Evolutionary conservation across 1,140 invertebrate species (phyloP), one percentile per base, ranked within the genome.

Genomic region (Trichonephila inaurata): DNA sequence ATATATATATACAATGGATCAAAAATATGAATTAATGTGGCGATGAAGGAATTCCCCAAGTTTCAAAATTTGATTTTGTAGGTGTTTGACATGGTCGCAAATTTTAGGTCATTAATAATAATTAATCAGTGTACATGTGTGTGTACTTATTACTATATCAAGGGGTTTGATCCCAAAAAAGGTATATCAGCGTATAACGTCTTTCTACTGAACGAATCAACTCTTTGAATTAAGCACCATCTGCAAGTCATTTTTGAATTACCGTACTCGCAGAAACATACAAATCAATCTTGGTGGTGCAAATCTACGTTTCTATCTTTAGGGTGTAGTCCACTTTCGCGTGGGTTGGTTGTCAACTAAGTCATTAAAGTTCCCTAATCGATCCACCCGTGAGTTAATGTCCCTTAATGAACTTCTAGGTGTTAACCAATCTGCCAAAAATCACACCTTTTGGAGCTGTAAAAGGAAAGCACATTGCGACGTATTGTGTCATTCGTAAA

Each of bases 361-460:
- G 82, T 85, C 82, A 85, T 85, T 85, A 85, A 85, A 85, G 19
- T 16, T 58, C 82, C 44, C 82, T 85, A 85, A 85, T 85, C 44
- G 82, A 60, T n/a, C 82, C 44, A 85, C 82, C 44, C 82, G 44
- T 83, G 51, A 83, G 82, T 16, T 85, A 85, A 85, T 85, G 82
- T 85, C 58, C 82, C 82, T 85, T 85, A 85, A 85, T 85, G 82
- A 85, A 85, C 51, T 24, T 24, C 58, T 85, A 85, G 82, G 82
- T 85, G 82, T 85, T 85, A 85, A 85, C 82, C 82, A 60, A n/a
- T 85, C 82, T n/a, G 82, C 82, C 21, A 85, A 58, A 85, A 58
- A 85, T 60, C 82, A 85, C 82, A 85, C 82, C 82, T 85, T n/a
- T 19, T 10, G 44, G 10, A 2, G 24, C 44, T 2, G 44, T 12